Base-by-base conservation (phyloP, 2,797 vertebrate species). In the Brotula barbata region DNA sequence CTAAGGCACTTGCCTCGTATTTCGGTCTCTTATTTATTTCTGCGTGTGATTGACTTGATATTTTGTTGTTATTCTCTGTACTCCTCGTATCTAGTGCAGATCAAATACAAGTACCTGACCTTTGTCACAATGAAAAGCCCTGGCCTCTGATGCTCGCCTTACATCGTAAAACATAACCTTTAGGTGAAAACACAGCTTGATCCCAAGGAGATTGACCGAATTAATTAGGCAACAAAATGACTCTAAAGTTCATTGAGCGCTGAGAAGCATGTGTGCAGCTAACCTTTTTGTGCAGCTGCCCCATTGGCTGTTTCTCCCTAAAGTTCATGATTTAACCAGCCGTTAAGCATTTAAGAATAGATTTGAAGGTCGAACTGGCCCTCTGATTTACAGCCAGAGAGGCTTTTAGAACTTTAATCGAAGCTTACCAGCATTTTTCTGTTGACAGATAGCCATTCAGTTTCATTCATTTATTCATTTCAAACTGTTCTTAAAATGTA, bases 151-250 rank as follows among this genome's bases (percentile, higher is more conserved):
- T 56, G 40, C 33, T 48, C 47, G 37, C 2, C 51, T 36, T 31
- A 9, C 43, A 14, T 64, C 46, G 40, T 68, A 58, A 70, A 76
- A 58, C 51, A 0, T 79, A 63, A 84, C 81, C 81, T 84, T 85
- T 71, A 46, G 34, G 17, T 31, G 59, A 50, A 73, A 49, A 37
- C 49, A 40, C 64, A 51, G 9, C 15, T 1, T 39, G 55, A 68
- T 58, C 68, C 43, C 0, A 1, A 37, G 13, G 20, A 70, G 71
- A 61, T 40, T 58, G 61, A 48, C 41, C 20, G 47, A 57, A 52
- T 37, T 16, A 20, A 9, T 48, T 8, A 20, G 22, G 59, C 31
- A 56, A 64, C 43, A 62, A 52, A 58, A 54, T 45, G 41, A 33
- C 45, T 65, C 65, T 68, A 76, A 78, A 82, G 73, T 67, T 76